Base-by-base conservation (phyloP, 2,113 vertebrate species). In the Morone chrysops region DNA sequence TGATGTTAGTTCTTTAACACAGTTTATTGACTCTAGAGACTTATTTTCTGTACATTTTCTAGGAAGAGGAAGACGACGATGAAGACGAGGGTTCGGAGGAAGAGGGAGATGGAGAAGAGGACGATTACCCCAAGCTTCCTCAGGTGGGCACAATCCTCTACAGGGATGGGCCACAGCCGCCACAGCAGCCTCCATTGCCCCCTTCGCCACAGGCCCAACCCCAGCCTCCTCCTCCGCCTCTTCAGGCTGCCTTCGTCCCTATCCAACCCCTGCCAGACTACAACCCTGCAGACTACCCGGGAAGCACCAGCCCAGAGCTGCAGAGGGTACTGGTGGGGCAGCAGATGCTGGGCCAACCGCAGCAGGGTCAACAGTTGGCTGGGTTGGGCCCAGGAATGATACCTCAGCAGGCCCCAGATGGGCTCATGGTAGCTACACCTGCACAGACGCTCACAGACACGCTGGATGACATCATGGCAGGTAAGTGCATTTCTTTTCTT, bases 391-490 rank as follows among this genome's bases (percentile, higher is more conserved):
- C 97, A 87, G 97, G 97, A 81, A 96, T 98, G 90, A 96, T 99
- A 84, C 89, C 89, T 95, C 95, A 97, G 93, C 97, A 97, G 95
- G 96, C 97, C 92, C 89, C 91, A 54, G 93, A 94, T 61, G 94
- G 93, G 54, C 93, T 94, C 81, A 93, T 94, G 94, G 94, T 94
- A 62, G 94, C 94, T 43, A 93, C 93, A 83, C 94, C 93, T 81
- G 93, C 94, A 82, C 94, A 94, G 87, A 94, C 93, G 79, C 98
- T 99, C 95, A 99, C 97, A 93, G 98, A 99, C 96, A 99, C 98
- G 95, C 97, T 99, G 96, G 98, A 99, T 93, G 98, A 99, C 96
- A 98, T 99, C 95, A 99, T 99, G 97, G 97, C 97, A 95, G 98
- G 98, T 97, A 93, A 92, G 97, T 95, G 92, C 80, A 94, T 6